These are phyloP conservation scores for Volucella bombylans DNA, from an alignment of 2,888 invertebrate species.

Conservation along the genomic window DNA sequence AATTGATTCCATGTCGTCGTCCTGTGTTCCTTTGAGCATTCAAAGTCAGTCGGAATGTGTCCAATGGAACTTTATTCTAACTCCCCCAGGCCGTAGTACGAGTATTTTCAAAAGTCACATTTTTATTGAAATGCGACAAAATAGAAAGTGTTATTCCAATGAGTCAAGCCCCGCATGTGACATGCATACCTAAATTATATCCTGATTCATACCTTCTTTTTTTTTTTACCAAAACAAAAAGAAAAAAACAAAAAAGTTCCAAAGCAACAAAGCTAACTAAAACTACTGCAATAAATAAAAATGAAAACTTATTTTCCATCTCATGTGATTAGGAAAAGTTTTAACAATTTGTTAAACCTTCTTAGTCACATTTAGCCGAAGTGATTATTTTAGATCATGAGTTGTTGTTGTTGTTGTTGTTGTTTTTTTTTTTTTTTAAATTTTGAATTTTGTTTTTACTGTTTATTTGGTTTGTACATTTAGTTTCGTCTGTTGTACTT, in stretches of 20 bases:
- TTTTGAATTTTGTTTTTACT: constrained; percentile 10
- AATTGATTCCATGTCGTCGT: too few species aligned
- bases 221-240: neutral
- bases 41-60: too few species aligned
- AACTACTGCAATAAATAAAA: constrained; percentile 10
- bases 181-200: too few species aligned
- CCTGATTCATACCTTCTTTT: too few species aligned
- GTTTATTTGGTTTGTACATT: neutral
- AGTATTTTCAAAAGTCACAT: too few species aligned
- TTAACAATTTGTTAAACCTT: constrained; percentile 46
- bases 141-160: too few species aligned
- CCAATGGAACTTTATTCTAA: too few species aligned
- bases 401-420: constrained; percentile 22
- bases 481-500: neutral
- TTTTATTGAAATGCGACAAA: too few species aligned
- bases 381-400: constrained; percentile 62
- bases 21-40: too few species aligned
- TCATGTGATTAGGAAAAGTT: constrained; percentile 60
- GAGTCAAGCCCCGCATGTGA: too few species aligned
- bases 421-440: constrained; percentile 17
- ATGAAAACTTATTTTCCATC: constrained; percentile 34
- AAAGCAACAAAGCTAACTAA: constrained; percentile 12
- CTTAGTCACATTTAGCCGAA: constrained; percentile 60
- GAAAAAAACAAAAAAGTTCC: constrained; percentile 6
- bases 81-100: too few species aligned